Base-by-base conservation (phyloP, 2,113 vertebrate genomes). In the Chinchilla lanigera region DNA sequence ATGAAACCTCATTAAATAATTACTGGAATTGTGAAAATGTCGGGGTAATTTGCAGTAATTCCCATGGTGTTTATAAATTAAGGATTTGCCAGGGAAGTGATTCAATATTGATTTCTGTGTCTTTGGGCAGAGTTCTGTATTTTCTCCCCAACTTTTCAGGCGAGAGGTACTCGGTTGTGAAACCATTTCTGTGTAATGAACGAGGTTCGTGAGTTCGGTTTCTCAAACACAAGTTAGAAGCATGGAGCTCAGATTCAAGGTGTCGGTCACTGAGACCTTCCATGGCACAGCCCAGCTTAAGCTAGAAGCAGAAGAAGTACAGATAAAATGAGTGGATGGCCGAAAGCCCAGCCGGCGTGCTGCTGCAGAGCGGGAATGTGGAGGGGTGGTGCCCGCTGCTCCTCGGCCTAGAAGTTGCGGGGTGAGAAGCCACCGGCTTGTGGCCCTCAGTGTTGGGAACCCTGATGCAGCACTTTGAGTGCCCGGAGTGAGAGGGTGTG, bases 21-120 rank as follows among this genome's bases (percentile, higher is more conserved):
- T 84, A 58, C 50, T 82, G 16, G 80, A 91, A 94, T 87, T 96
- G 93, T 90, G 85, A 94, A 92, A 96, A 65, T 86, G 3, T 89
- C 24, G 52, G 10, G 61, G 19, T 84, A 84, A 58, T 50, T 93
- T 89, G 52, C 93, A 90, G 16, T 89, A 41, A 47, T 63, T 93
- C 41, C n/a, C 24, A 44, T 35, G 14, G 12, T 89, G 38, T 28
- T n/a, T 93, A 12, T 75, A 90, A 87, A 50, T 86, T 63, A 90
- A 54, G 28, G 16, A 10, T 58, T 58, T 16, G 58, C 6, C 22
- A 38, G 28, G 60, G 58, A 38, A 61, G 41, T 86, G 58, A 52
- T 33, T 90, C 61, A 52, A 26, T 78, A 20, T 78, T 52, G 35
- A 41, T 96, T 89, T 86, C 78, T 90, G 56, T 82, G 61, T 56